Base-by-base conservation (phyloP, 1,140 invertebrate species). In the Paraescarpia echinospica region DNA sequence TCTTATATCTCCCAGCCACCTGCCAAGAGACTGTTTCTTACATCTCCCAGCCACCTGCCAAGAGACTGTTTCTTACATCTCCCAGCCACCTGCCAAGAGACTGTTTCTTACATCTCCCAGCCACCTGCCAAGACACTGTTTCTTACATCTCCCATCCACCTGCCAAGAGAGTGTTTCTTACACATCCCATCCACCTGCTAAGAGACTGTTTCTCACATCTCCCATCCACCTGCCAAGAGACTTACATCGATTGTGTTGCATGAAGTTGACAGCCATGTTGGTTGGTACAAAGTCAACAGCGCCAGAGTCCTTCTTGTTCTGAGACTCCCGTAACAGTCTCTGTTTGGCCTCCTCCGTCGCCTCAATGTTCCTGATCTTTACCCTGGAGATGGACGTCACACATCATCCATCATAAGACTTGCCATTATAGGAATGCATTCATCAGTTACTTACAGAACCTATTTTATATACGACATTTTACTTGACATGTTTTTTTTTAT, bases 231-330 rank as follows among this genome's bases (percentile, higher is more conserved):
- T n/a, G n/a, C n/a, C n/a, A n/a, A n/a, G n/a, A n/a, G n/a, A n/a
- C 96, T 97, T 97, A 98, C 98, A 98, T 97, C 98, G 97, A 96
- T 99, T 99, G 95, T 99, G 98, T 95, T 99, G 98, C 59, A 98
- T 98, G 97, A 99, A 99, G 96, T 99, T 99, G 0, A 99, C 98
- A 91, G 99, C 98, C 98, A 99, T 98, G 95, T 99, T 99, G 51
- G 98, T 98, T 0, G 99, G 99, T 8, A 99, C 99, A 97, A 99
- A 99, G 93, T 98, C 98, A 0, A 98, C 99, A 0, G 98, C 98
- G n/a, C 98, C 98, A 96, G 98, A 98, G 27, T 96, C 96, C 94
- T 98, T 98, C 96, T 99, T 99, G 94, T 97, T 98, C 94, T 98
- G 97, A 92, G 97, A 97, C 94, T 99, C 98, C 96, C 97, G 97